Evolutionary conservation across 2,113 vertebrate species (phyloP).

Genomic region (Poeciliopsis turrubarensis): DNA sequence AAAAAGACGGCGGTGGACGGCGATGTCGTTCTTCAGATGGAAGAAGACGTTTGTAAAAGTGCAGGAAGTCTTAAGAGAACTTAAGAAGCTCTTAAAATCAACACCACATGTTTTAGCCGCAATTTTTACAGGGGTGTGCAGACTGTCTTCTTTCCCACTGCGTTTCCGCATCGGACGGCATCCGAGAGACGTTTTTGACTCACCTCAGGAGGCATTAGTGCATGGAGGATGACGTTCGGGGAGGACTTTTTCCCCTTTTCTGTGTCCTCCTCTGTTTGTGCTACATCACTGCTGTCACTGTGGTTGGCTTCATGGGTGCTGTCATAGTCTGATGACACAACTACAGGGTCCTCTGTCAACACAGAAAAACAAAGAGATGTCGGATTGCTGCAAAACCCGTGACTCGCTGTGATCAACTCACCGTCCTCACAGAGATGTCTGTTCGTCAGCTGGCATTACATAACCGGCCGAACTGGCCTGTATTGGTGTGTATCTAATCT

Average conservation of each 20-base stretch:
- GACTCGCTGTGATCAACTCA: not conserved
- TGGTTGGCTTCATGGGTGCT: slow-evolving; percentile 90
- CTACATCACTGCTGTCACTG: slow-evolving; percentile 93
- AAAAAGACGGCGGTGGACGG: too few relatives aligned
- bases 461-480: not conserved
- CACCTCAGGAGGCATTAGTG: slow-evolving; percentile 79
- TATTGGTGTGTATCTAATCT: not conserved
- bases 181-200: not conserved
- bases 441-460: not conserved
- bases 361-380: slow-evolving; percentile 34
- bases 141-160: not conserved
- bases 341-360: slow-evolving; percentile 84
- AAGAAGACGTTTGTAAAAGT: too few relatives aligned
- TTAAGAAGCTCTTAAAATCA: too few relatives aligned
- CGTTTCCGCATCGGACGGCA: not conserved
- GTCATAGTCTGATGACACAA: slow-evolving; percentile 92
- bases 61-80: too few relatives aligned
- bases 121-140: not conserved
- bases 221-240: slow-evolving; percentile 79
- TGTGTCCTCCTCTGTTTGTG: slow-evolving; percentile 87
- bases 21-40: too few relatives aligned
- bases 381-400: not conserved
- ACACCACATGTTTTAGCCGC: too few relatives aligned
- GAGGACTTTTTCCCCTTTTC: slow-evolving; percentile 78
- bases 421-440: not conserved